Percentiles rank a stretch among this genome's conserved stretches.
Evolutionary conservation across 2,797 vertebrate species (phyloP).

Genomic region (Sarcoramphus papa): DNA sequence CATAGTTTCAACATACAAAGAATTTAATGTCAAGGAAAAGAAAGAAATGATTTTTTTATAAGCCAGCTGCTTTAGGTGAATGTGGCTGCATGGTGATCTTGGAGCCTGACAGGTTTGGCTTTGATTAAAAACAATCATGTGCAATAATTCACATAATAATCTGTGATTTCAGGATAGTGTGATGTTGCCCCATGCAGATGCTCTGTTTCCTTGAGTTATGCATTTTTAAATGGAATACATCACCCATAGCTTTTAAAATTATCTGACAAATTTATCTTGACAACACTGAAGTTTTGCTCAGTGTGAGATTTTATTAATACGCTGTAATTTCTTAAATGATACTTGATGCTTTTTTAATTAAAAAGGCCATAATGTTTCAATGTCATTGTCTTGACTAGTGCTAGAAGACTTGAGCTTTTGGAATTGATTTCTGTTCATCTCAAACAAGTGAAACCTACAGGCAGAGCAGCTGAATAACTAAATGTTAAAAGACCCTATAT

Average conservation of each 20-base stretch:
- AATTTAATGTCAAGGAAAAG: background rate
- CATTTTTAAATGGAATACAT: background rate
- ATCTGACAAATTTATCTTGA: background rate
- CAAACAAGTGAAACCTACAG: constrained; percentile 7
- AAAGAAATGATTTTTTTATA: background rate
- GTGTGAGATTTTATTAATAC: background rate
- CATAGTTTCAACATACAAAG: background rate
- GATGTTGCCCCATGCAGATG: background rate
- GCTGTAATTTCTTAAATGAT: constrained; percentile 2
- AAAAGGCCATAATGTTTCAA: constrained; percentile 4
- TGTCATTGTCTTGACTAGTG: background rate
- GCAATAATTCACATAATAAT: background rate
- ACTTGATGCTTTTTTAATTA: constrained; percentile 28
- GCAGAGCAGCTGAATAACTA: constrained; percentile 10
- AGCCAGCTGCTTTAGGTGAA: background rate
- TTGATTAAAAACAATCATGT: background rate
- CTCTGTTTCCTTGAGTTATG: background rate
- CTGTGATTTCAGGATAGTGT: background rate
- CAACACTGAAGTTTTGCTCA: background rate
- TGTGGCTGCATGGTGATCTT: background rate
- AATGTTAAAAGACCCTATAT: constrained; percentile 5
- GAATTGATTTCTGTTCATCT: constrained; percentile 31
- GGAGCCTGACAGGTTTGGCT: background rate
- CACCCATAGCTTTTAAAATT: background rate
- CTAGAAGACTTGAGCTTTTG: background rate